Conservation (phyloP, 2,797 vertebrate genomes). For the Oreonectes daqikongensis region DNA sequence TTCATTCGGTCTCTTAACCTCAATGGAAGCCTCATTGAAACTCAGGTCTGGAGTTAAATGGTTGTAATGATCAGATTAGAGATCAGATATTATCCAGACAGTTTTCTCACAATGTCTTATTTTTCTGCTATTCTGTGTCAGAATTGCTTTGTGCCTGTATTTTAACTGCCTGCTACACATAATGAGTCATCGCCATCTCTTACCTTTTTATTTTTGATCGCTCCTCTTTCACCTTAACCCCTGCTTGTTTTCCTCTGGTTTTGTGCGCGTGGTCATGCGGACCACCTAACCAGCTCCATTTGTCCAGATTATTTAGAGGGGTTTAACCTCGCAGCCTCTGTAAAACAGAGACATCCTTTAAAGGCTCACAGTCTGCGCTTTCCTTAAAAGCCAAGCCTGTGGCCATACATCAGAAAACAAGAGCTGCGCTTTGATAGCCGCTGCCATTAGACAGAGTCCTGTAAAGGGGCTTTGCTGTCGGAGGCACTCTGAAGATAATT, state of each 20-base stretch:
- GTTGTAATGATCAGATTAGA: slow-evolving; percentile 1
- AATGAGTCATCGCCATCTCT: background rate
- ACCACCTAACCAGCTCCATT: slow-evolving; percentile 61
- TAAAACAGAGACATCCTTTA: slow-evolving; percentile 64
- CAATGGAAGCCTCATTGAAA: slow-evolving; percentile 29
- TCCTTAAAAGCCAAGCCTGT: slow-evolving; percentile 57
- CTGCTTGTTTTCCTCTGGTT: background rate
- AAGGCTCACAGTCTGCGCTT: slow-evolving; percentile 50
- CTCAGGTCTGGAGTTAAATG: slow-evolving; percentile 23
- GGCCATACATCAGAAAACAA: slow-evolving; percentile 53
- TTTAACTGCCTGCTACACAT: background rate
- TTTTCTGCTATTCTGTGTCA: background rate
- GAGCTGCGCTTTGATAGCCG: slow-evolving; percentile 55
- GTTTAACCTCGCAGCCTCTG: slow-evolving; percentile 63
- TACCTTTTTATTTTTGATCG: background rate
- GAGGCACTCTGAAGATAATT: slow-evolving; percentile 79
- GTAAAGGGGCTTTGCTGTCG: slow-evolving; percentile 72
- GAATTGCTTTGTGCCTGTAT: background rate
- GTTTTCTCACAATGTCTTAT: background rate
- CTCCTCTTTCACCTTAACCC: background rate
- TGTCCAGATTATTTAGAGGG: slow-evolving; percentile 61
- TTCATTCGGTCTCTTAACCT: slow-evolving; percentile 27
- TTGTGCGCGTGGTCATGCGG: slow-evolving; percentile 27
- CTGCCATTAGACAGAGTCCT: slow-evolving; percentile 61
- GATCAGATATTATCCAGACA: background rate